Evolutionary conservation across 2,797 vertebrate species (phyloP).

Genomic region (Glyptemys insculpta): DNA sequence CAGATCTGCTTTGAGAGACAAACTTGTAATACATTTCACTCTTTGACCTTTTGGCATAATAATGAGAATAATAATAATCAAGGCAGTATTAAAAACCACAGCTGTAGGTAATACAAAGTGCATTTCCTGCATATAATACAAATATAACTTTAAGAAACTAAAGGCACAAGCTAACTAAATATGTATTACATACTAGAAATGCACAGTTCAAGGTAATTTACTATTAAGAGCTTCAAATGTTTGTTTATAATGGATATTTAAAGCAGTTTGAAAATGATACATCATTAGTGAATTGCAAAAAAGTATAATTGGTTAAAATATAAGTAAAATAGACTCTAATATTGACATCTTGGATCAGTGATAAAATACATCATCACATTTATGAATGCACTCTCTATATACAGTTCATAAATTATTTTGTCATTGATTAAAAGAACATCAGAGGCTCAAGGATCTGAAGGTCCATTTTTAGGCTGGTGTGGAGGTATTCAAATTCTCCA

Average conservation of each 20-base stretch:
- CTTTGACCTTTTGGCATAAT: conserved; percentile 76
- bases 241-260: conserved; percentile 81
- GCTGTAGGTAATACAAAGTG: conserved; percentile 83
- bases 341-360: conserved; percentile 81
- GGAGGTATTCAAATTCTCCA: conserved; percentile 83
- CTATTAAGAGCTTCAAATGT: conserved; percentile 76
- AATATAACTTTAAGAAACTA: conserved; percentile 84
- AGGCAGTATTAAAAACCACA: conserved; percentile 84
- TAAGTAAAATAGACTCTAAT: conserved; percentile 82
- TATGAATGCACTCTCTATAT: conserved; percentile 81
- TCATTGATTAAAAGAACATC: conserved; percentile 79
- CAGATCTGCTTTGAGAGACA: conserved; percentile 51
- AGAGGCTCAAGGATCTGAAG: conserved; percentile 78
- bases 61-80: conserved; percentile 80
- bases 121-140: conserved; percentile 86
- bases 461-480: conserved; percentile 81
- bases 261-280: conserved; percentile 80
- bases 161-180: conserved; percentile 88
- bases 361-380: conserved; percentile 81
- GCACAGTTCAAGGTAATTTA: conserved; percentile 88
- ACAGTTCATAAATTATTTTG: conserved; percentile 79
- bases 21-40: conserved; percentile 62
- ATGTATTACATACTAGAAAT: conserved; percentile 87
- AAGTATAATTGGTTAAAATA: conserved; percentile 81
- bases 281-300: conserved; percentile 79